These are phyloP conservation scores for Oreortyx pictus DNA, from an alignment of 2,797 vertebrate species.

Conservation along the genomic window DNA sequence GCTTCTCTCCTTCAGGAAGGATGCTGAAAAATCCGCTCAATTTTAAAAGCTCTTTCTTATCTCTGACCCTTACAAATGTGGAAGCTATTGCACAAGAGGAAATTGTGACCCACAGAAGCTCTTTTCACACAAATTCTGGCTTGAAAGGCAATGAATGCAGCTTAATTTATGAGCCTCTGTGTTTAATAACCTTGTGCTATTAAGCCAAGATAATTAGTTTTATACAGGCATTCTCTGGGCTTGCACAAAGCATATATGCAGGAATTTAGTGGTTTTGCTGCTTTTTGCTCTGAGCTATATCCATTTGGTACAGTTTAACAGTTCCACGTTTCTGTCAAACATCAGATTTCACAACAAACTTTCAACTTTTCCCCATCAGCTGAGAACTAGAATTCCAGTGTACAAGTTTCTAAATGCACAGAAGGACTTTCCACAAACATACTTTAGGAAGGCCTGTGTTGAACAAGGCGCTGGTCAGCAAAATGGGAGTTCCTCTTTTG, in stretches of 20 bases:
- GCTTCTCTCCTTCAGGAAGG: not conserved
- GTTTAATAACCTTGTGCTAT: not conserved
- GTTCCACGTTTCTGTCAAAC: not conserved
- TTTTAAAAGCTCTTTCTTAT: not conserved
- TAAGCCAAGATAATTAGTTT: not conserved
- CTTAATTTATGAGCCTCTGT: not conserved
- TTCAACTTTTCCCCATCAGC: not conserved
- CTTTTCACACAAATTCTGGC: not conserved
- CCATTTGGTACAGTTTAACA: not conserved
- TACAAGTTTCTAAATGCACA: not conserved
- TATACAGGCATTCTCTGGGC: not conserved
- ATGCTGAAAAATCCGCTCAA: not conserved
- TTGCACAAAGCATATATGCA: not conserved
- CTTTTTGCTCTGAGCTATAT: not conserved
- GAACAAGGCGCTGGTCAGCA: not conserved
- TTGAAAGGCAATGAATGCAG: not conserved
- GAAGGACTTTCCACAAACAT: not conserved
- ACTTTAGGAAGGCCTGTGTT: not conserved
- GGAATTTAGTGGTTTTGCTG: not conserved
- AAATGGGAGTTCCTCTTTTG: not conserved
- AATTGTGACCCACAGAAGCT: not conserved
- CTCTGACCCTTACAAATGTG: not conserved
- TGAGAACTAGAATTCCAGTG: accelerated
- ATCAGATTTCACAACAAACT: not conserved
- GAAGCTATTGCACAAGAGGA: not conserved